phyloP scores from a whole-genome alignment of 2,113 vertebrate species.

The Xiphophorus maculatus region DNA sequence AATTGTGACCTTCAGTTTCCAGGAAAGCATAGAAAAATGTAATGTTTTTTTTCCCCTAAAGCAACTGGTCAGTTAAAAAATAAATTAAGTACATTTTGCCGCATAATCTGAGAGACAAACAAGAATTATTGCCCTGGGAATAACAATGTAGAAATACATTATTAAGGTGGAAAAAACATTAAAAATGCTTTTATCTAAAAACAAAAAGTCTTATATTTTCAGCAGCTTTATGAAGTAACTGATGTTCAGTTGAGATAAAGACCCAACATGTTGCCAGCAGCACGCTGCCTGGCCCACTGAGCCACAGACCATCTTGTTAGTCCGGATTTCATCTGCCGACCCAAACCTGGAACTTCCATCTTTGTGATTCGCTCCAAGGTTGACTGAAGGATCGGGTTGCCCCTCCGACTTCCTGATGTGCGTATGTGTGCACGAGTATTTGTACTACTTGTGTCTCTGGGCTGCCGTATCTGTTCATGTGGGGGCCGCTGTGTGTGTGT shows the following conservation, averaged over 20 bases:
- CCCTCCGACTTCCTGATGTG: constrained; percentile 54
- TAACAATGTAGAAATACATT: background rate
- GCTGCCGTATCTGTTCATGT: constrained; percentile 28
- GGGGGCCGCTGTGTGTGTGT: constrained; percentile 6
- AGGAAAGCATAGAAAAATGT: no score
- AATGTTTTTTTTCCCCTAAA: background rate
- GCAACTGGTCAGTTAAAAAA: background rate
- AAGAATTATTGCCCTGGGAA: background rate
- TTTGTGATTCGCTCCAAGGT: constrained; percentile 70
- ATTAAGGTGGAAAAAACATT: background rate
- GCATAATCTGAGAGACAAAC: background rate
- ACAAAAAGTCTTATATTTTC: background rate
- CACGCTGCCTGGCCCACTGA: constrained; percentile 4
- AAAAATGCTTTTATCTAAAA: background rate
- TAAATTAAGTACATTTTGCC: background rate
- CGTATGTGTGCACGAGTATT: constrained; percentile 15
- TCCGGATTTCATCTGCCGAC: constrained; percentile 65
- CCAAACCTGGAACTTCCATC: constrained; percentile 72
- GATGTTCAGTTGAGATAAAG: constrained; percentile 8
- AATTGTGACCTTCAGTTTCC: no score
- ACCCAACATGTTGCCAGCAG: constrained; percentile 27
- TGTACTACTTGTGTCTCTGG: constrained; percentile 11
- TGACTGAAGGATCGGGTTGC: constrained; percentile 71
- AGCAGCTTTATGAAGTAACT: constrained; percentile 4
- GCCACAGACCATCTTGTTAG: constrained; percentile 67